A percentile compares a stretch with the other conserved stretches of the same genome.
Conservation (phyloP, 1,140 invertebrate species). For the Tetramorium parvispinum region DNA sequence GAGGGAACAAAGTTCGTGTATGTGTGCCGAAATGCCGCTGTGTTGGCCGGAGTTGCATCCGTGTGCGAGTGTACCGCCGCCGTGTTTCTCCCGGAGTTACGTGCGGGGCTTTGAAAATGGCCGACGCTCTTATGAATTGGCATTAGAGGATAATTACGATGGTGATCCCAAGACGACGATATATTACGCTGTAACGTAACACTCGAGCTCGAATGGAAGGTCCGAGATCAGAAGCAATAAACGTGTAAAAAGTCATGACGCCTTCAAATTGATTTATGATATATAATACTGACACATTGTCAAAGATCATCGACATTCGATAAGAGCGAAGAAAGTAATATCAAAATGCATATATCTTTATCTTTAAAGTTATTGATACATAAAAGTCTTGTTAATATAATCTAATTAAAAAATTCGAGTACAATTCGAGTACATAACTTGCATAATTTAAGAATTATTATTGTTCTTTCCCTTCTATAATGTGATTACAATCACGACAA, state of each 20-base stretch:
- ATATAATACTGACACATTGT: not conserved
- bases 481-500: not conserved
- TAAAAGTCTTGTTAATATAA: not conserved
- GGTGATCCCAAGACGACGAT: conserved; percentile 71
- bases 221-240: conserved; percentile 54
- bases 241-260: conserved; percentile 47
- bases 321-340: not conserved
- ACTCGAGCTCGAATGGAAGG: not conserved
- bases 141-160: conserved; percentile 75
- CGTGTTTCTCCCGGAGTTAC: conserved; percentile 78
- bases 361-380: not conserved
- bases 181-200: conserved; percentile 66
- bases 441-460: not conserved
- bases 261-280: conserved; percentile 53
- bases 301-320: not conserved
- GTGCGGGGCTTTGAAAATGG: conserved; percentile 81
- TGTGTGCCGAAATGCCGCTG: not conserved
- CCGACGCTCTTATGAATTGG: conserved; percentile 74
- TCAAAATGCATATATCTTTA: not conserved
- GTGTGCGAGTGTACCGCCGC: conserved; percentile 34
- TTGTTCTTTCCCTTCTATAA: not conserved
- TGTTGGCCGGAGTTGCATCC: not conserved
- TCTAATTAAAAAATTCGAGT: not conserved
- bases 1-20: conserved; percentile 42
- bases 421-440: not conserved